Percentiles rank a stretch among this genome's conserved stretches.
Evolutionary conservation across 2,888 invertebrate genomes (phyloP).

Genomic region (Rhingia campestris): DNA sequence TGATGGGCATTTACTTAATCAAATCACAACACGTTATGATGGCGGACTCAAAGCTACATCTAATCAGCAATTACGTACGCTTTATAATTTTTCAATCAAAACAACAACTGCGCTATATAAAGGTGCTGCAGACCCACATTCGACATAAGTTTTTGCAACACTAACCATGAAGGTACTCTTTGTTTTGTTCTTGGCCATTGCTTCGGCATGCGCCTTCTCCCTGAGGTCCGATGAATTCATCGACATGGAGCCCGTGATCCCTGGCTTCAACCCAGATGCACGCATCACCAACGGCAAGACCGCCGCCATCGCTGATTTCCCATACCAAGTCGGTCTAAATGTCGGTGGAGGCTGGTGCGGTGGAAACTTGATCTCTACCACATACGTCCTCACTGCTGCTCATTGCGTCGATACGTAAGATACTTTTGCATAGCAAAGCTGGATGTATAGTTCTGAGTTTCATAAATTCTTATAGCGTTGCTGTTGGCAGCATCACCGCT

Average conservation of each 20-base stretch:
- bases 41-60: no score
- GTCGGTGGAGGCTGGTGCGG: conserved; percentile 71
- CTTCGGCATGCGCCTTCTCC: conserved; percentile 75
- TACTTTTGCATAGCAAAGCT: no score
- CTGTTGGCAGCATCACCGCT: conserved; percentile 67
- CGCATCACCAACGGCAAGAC: conserved; percentile 43
- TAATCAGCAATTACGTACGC: background rate
- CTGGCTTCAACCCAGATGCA: conserved; percentile 5
- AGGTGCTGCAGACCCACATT: background rate
- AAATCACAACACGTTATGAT: no score
- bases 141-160: conserved; percentile 27
- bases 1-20: no score
- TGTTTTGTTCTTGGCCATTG: conserved; percentile 77
- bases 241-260: conserved; percentile 22
- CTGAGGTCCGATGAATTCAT: conserved; percentile 53
- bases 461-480: conserved; percentile 56
- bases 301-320: background rate
- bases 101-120: conserved; percentile 21
- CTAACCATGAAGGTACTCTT: conserved; percentile 73
- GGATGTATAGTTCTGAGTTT: background rate
- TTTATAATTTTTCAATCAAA: background rate
- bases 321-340: conserved; percentile 53
- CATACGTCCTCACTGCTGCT: conserved; percentile 77
- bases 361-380: conserved; percentile 75
- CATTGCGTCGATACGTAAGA: conserved; percentile 75